These are phyloP conservation scores for Paramormyrops kingsleyae DNA, from an alignment of 2,113 vertebrate species.

Conservation along the genomic window DNA sequence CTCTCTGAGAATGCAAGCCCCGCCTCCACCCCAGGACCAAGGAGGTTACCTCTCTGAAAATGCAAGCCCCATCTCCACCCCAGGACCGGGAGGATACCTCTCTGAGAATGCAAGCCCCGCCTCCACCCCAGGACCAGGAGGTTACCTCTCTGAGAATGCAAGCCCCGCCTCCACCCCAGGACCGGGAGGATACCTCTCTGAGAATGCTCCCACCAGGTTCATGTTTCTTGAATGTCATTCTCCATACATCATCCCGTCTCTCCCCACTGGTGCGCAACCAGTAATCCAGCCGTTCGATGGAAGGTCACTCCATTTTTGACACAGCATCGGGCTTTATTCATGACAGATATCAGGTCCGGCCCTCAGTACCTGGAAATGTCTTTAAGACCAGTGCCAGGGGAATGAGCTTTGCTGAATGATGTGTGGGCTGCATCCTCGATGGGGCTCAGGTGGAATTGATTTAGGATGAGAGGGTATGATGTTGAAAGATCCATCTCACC, in stretches of 20 bases:
- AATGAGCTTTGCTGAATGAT: background rate
- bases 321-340: conserved; percentile 25
- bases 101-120: background rate
- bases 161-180: background rate
- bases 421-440: background rate
- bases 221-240: conserved; percentile 16
- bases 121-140: background rate
- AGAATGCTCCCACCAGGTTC: background rate
- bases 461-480: background rate
- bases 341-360: conserved; percentile 19
- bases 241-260: background rate
- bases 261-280: background rate
- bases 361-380: background rate
- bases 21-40: background rate
- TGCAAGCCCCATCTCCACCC: background rate
- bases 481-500: background rate
- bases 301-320: conserved; percentile 5
- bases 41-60: background rate
- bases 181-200: background rate
- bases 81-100: background rate
- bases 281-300: conserved; percentile 2
- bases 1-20: background rate
- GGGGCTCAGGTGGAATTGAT: background rate
- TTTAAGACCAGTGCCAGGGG: conserved; percentile 15
- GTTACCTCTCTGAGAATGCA: background rate